Conservation (phyloP, 2,113 vertebrate genomes). For the Pterophyllum scalare region DNA sequence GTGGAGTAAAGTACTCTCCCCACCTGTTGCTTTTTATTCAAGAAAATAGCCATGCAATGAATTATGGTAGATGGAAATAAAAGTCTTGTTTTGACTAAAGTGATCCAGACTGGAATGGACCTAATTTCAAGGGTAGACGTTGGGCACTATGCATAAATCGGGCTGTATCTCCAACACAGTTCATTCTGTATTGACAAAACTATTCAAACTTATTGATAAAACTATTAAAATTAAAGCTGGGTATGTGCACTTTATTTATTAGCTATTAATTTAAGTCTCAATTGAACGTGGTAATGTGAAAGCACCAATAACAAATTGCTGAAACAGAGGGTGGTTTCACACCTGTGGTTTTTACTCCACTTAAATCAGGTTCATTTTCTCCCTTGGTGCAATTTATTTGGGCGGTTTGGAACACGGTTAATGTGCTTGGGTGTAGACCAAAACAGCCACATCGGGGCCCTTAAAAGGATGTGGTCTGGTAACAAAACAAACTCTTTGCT, state of each 20-base stretch:
- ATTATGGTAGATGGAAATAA: not conserved
- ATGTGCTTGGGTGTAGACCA: not conserved
- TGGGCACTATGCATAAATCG: not conserved
- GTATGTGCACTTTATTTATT: not conserved
- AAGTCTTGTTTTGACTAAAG: not conserved
- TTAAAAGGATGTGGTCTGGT: not conserved
- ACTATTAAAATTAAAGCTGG: not conserved
- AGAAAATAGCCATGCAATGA: not conserved
- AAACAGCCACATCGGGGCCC: not conserved
- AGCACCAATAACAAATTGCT: not conserved
- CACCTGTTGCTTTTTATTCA: not conserved
- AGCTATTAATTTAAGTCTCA: not conserved
- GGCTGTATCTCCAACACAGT: not conserved
- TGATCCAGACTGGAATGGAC: not conserved
- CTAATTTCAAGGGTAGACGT: not conserved
- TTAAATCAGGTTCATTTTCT: constrained; percentile 9
- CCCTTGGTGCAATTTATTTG: not conserved
- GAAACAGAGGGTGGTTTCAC: not conserved
- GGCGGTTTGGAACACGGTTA: not conserved
- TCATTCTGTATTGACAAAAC: not conserved
- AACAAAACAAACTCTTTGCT: not conserved
- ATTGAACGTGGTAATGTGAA: not conserved
- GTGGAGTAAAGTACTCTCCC: not conserved
- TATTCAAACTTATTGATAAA: not conserved
- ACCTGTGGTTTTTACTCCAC: not conserved